These are phyloP conservation scores for Chloroclystis v-ata DNA, from an alignment of 2,888 invertebrate species.

Conservation along the genomic window DNA sequence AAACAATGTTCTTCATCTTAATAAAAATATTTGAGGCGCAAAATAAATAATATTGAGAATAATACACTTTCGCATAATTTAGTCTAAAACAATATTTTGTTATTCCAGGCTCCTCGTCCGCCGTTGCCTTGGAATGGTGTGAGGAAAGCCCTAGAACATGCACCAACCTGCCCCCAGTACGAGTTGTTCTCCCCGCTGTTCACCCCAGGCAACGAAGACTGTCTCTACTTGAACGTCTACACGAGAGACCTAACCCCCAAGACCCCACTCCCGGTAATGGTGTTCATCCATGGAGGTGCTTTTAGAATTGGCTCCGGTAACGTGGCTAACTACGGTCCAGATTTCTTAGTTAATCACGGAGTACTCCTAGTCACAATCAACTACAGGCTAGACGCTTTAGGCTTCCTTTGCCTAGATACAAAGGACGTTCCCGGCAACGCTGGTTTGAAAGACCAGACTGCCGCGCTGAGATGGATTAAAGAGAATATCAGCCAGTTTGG, in stretches of 20 bases:
- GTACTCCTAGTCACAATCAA: conserved; percentile 77
- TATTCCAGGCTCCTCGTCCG: conserved; percentile 29
- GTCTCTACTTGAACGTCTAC: conserved; percentile 52
- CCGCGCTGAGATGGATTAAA: conserved; percentile 45
- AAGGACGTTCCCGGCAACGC: conserved; percentile 78
- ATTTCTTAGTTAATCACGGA: conserved; percentile 71
- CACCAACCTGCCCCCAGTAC: conserved; percentile 43
- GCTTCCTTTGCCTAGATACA: conserved; percentile 75
- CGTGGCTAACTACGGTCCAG: conserved; percentile 70
- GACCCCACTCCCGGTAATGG: conserved; percentile 43
- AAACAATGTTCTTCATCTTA: too few species aligned
- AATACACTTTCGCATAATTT: too few species aligned
- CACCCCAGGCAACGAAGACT: conserved; percentile 42
- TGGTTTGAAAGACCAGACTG: conserved; percentile 63
- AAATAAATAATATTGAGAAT: too few species aligned
- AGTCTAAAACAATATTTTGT: too few species aligned
- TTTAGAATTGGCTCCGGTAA: conserved; percentile 52
- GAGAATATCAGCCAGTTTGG: conserved; percentile 44
- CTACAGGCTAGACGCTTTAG: conserved; percentile 72
- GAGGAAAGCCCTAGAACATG: conserved; percentile 42
- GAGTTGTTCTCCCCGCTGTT: conserved; percentile 36
- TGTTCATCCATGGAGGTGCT: conserved; percentile 52
- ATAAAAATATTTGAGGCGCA: too few species aligned
- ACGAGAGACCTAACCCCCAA: conserved; percentile 34
- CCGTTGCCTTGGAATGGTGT: conserved; percentile 29